Evolutionary conservation across 2,797 vertebrate species (phyloP), one percentile per base, ranked within the genome.

Genomic region (Anguilla pacifica): DNA sequence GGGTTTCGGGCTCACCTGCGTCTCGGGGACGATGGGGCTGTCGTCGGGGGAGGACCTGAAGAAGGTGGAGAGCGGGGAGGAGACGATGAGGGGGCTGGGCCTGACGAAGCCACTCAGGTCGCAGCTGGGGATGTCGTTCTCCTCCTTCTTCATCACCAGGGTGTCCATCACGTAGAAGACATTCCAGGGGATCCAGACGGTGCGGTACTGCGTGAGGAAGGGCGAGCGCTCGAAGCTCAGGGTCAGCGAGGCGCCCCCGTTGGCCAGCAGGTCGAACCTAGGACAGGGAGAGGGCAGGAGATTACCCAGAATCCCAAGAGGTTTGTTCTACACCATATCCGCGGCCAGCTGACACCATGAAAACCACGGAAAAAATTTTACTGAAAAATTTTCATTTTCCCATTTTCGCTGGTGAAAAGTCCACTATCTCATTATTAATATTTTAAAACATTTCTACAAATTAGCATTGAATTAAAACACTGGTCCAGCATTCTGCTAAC

Each of bases 81-180:
- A 97, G 55, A 99, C 97, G 0, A 99, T 98, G 91, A 99, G 93
- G 0, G 98, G 98, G 89, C 95, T 97, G 86, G 98, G 98, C 92
- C 98, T 95, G 91, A 99, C 94, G 86, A 99, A 99, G 31, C 98
- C 98, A 0, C 98, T 99, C 89, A 99, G 96, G 90, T 99, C 98
- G 89, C 98, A 99, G 91, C 98, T 99, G 85, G 98, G 98, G 89
- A 99, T 99, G 93, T 99, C 98, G 39, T 99, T 99, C 94, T 99
- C 98, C 91, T 99, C 98, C 91, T 99, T 99, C 95, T 99, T 99
- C 98, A 99, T 98, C 87, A 99, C 97, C 67, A 99, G 94, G 0
- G 98, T 99, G 91, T 99, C 98, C 98, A 99, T 99, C 92, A 99
- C 98, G 59, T 99, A 98, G 90, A 99, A 99, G 39, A 99, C 97